Base-by-base conservation (phyloP, 2,113 vertebrate species). In the Equus quagga region DNA sequence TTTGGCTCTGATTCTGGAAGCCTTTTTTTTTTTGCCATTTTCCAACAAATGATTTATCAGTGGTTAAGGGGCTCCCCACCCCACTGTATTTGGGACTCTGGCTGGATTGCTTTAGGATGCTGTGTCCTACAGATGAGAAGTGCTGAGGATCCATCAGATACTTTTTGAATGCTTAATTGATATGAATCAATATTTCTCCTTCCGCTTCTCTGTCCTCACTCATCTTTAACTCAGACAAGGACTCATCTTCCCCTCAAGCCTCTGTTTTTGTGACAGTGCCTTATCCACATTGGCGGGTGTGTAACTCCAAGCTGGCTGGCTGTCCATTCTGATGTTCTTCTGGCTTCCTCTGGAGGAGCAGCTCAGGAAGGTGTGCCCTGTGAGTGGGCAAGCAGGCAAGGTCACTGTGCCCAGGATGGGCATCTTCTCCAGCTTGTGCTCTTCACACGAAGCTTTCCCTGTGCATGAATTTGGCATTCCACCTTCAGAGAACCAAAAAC, bases 321-420 rank as follows among this genome's bases (percentile, higher is more conserved):
- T 95, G 90, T 58, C 58, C 93, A 72, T 95, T 91, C 60, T 73
- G n/a, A 72, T 93, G 73, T 85, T 87, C 67, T 51, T 85, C 87
- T 60, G 51, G 28, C 28, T 76, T 62, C 95, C 65, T 94, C 76
- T 89, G 81, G 79, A 96, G 96, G 97, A 82, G 78, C 12, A 78
- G 94, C 73, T 90, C 60, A 23, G 88, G 93, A 88, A 86, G 89
- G 46, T 1, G 8, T 24, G 62, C 64, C 85, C 17, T 8, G 67
- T 64, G 80, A 76, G 60, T 12, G 12, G 62, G 23, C 67, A 51
- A 23, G 49, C 5, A 1, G 83, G 6, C 17, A 1, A 33, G 46
- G 11, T 76, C 70, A 3, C 73, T 5, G 9, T 41, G 60, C 62
- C 70, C 73, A 91, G 81, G 70, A 26, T 8, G 24, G 44, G 72